Conservation (phyloP, 2,888 invertebrate species). For the Eurois occulta region DNA sequence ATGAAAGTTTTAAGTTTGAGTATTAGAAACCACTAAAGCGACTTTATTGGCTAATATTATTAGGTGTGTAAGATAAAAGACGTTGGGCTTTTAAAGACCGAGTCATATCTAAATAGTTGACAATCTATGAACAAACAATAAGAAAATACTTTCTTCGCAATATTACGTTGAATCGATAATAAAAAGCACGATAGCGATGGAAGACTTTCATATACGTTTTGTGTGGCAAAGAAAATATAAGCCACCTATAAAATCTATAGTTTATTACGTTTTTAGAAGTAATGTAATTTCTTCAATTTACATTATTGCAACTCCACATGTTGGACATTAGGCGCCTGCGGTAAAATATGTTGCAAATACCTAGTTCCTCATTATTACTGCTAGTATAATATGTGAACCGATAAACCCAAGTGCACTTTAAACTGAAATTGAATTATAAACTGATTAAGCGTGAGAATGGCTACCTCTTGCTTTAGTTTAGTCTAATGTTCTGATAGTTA, state of each 20-base stretch:
- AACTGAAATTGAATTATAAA: not conserved
- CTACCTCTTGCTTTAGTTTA: not conserved
- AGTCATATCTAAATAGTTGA: not conserved
- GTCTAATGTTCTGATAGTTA: not conserved
- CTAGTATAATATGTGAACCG: not conserved
- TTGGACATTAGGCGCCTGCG: conserved; percentile 16
- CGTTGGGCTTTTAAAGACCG: too few species aligned
- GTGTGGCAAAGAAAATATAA: too few species aligned
- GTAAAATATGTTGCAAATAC: conserved; percentile 29
- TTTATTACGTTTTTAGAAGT: too few species aligned
- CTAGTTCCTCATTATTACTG: not conserved
- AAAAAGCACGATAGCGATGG: not conserved
- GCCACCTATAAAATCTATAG: too few species aligned
- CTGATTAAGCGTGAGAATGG: not conserved
- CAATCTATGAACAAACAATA: not conserved
- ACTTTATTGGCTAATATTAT: not conserved
- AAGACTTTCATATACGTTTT: too few species aligned
- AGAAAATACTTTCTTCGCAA: not conserved
- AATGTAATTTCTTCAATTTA: too few species aligned
- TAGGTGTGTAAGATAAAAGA: not conserved
- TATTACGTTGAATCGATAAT: not conserved
- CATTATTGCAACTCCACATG: not conserved
- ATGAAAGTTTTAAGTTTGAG: not conserved
- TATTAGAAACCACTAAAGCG: not conserved
- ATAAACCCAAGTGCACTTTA: too few species aligned